Percentiles rank a stretch among this genome's conserved stretches.
phyloP scores from a whole-genome alignment of 2,113 vertebrate species.

The Psettodes erumei region DNA sequence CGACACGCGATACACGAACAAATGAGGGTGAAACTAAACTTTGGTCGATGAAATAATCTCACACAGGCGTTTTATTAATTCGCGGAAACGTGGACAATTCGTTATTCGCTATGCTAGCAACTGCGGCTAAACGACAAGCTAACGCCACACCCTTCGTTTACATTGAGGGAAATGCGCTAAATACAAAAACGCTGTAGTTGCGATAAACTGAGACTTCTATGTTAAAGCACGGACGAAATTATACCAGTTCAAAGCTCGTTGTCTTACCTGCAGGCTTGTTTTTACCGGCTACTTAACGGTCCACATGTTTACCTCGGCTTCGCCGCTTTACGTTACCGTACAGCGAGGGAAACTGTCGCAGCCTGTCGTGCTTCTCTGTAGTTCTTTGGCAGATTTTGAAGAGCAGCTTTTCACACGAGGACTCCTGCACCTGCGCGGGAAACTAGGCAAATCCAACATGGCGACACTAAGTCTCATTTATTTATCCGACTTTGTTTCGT shows the following conservation, averaged over 20 bases:
- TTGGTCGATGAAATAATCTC: fast-evolving
- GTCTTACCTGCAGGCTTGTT: neutral
- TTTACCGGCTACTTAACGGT: neutral
- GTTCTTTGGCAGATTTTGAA: no score
- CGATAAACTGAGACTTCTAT: fast-evolving
- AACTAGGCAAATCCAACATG: no score
- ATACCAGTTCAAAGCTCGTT: fast-evolving
- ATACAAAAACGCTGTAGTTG: neutral
- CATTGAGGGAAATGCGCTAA: neutral
- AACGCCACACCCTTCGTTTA: neutral
- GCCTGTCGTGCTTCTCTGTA: neutral
- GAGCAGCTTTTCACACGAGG: no score
- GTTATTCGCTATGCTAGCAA: neutral
- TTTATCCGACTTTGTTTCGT: no score
- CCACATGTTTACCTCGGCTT: conserved; percentile 10
- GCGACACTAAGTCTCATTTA: no score
- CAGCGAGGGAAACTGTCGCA: neutral
- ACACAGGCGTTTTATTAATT: neutral
- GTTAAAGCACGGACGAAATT: fast-evolving
- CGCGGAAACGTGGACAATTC: neutral
- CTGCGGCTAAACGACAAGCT: neutral
- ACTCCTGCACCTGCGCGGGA: no score
- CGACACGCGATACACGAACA: no score
- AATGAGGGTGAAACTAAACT: neutral
- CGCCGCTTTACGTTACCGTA: neutral